These are phyloP conservation scores for Clarias batrachus DNA, from an alignment of 2,113 vertebrate species.

Conservation along the genomic window DNA sequence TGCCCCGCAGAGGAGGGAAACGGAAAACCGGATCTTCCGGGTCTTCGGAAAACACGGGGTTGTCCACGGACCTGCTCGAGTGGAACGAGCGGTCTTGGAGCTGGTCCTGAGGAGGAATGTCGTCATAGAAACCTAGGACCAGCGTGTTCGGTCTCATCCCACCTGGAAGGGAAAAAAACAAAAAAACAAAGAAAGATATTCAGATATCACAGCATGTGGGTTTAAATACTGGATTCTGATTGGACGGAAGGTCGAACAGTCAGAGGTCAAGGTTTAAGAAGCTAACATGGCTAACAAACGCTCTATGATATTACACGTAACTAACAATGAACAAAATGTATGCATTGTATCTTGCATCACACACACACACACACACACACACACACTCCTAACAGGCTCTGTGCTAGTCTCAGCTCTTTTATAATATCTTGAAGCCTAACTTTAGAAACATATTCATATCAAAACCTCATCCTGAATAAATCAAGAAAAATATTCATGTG, in stretches of 20 bases:
- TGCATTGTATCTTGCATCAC: not conserved
- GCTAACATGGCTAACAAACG: not conserved
- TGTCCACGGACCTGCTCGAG: constrained; percentile 47
- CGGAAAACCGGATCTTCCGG: constrained; percentile 62
- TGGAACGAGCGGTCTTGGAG: constrained; percentile 66
- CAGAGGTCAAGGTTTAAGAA: not conserved
- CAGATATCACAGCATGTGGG: not conserved
- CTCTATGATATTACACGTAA: not conserved
- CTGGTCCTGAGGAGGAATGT: constrained; percentile 69
- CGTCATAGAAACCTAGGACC: constrained; percentile 84
- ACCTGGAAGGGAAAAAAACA: constrained; percentile 62
- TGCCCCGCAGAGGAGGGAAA: constrained; percentile 68
- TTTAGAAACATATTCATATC: not conserved
- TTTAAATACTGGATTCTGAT: not conserved
- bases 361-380: too few species aligned
- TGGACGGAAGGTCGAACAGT: not conserved
- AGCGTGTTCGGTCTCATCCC: constrained; percentile 92
- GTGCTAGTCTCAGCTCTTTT: not conserved
- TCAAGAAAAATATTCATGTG: not conserved
- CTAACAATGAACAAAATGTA: not conserved
- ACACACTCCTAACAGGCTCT: not conserved
- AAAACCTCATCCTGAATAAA: not conserved
- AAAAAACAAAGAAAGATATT: not conserved
- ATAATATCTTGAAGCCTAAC: not conserved
- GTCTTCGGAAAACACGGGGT: not conserved